A percentile compares a stretch with the other conserved stretches of the same genome.
phyloP scores from a whole-genome alignment of 2,797 vertebrate species.

The Poecilia gillii region DNA sequence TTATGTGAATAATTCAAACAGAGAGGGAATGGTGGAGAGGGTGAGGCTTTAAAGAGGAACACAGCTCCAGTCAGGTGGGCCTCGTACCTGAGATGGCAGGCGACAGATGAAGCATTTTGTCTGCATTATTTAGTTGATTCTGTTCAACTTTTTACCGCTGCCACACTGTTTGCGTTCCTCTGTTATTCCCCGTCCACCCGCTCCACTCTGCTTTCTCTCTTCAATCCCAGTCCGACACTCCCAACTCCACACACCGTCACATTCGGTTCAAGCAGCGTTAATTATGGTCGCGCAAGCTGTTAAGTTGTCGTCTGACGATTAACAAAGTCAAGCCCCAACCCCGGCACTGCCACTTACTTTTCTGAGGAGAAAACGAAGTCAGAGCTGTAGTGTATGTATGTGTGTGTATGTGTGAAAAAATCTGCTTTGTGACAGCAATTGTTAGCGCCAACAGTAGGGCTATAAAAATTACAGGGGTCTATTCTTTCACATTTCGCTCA shows the following conservation, averaged over 20 bases:
- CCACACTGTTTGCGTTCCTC: conserved; percentile 42
- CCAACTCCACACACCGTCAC: conserved; percentile 49
- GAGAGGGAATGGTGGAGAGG: conserved; percentile 15
- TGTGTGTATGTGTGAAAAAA: conserved; percentile 33
- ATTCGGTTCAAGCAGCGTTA: conserved; percentile 79
- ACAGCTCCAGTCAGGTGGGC: conserved; percentile 70
- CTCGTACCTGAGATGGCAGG: conserved; percentile 74
- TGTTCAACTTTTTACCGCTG: conserved; percentile 66
- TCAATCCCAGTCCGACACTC: conserved; percentile 23
- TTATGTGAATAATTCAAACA: conserved; percentile 81
- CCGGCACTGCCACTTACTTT: conserved; percentile 65
- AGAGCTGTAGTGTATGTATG: conserved; percentile 23
- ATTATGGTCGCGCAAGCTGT: conserved; percentile 81
- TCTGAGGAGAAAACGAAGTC: conserved; percentile 67
- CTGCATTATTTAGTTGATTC: conserved; percentile 82
- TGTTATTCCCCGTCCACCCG: conserved; percentile 12
- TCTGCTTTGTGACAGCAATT: conserved; percentile 71
- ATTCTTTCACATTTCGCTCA: conserved; percentile 60
- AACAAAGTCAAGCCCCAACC: conserved; percentile 79
- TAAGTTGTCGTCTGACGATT: conserved; percentile 81
- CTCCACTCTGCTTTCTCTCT: conserved; percentile 1
- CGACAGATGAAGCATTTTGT: conserved; percentile 70
- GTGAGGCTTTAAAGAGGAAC: conserved; percentile 24
- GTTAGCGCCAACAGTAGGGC: conserved; percentile 70
- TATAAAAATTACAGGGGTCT: conserved; percentile 63